Evolutionary conservation across 1,140 invertebrate genomes (phyloP), one percentile per base, ranked within the genome.

Genomic region (Scaptomyza graminum): DNA sequence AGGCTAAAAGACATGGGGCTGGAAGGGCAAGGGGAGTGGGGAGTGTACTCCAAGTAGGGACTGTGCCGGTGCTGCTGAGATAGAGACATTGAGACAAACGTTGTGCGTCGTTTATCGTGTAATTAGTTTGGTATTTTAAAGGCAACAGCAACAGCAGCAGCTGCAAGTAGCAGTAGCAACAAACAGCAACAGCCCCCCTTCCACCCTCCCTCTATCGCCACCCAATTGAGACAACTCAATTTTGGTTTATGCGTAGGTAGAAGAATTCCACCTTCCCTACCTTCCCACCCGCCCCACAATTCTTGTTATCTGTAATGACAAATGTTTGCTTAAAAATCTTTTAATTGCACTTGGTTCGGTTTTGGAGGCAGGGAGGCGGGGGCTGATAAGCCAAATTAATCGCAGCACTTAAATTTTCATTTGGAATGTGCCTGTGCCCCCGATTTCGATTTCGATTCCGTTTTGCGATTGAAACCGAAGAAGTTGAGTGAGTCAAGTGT

Each of bases 271-370:
- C 12, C 39, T 11, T 25, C 37, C 43, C 22, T n/a, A 6, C 47
- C 18, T 2, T 22, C 46, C 46, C 39, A 4, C 43, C 61, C 59
- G 9, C 31, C 15, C 13, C 5, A 9, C 5, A 9, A 6, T 55
- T 31, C 11, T 49, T 5, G 52, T 82, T 88, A 88, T 88, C 83
- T 88, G 73, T 88, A 88, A 88, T 88, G 83, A 88, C 83, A 88
- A 88, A 88, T 88, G 83, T 88, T 83, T 88, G 83, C 79, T 79
- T 88, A 74, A 88, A 87, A 88, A 88, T 88, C 83, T 88, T 88
- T 88, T 88, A 88, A 88, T 88, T 88, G 83, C 83, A 83, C 83
- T 88, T 88, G 83, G 88, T 88, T 88, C 28, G 62, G 51, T 64
- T 63, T 62, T 68, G 47, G 56, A n/a, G n/a, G n/a, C n/a, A n/a